Evolutionary conservation across 2,797 vertebrate species (phyloP).

Genomic region (Acipenser oxyrinchus): DNA sequence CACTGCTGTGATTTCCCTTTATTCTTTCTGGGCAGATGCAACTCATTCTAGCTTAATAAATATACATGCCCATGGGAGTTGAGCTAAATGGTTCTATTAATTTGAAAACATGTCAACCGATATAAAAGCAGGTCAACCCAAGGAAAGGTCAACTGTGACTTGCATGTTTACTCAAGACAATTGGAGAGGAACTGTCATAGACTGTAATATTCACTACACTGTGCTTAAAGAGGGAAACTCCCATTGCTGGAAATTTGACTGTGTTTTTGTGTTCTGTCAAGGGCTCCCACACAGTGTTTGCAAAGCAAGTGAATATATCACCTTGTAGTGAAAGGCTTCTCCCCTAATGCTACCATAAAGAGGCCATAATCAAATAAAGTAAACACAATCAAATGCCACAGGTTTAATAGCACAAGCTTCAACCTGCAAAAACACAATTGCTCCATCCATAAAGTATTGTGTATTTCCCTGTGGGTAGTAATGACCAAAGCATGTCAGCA

Average conservation of each 20-base stretch:
- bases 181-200: conserved; percentile 52
- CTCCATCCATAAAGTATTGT: too few species aligned
- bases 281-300: conserved; percentile 13
- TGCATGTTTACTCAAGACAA: conserved; percentile 69
- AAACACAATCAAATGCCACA: too few species aligned
- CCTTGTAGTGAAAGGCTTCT: conserved; percentile 24
- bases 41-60: conserved; percentile 77
- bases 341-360: conserved; percentile 20
- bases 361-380: background rate
- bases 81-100: conserved; percentile 76
- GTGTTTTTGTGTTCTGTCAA: conserved; percentile 39
- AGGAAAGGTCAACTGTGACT: conserved; percentile 75
- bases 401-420: too few species aligned
- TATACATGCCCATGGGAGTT: conserved; percentile 61
- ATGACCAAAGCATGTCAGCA: too few species aligned
- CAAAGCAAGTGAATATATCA: background rate
- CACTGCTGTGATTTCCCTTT: conserved; percentile 55
- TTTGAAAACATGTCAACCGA: conserved; percentile 78
- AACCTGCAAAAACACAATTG: too few species aligned
- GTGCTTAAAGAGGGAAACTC: conserved; percentile 50
- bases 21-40: conserved; percentile 69
- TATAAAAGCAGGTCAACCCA: conserved; percentile 74
- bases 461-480: too few species aligned
- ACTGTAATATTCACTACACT: conserved; percentile 59
- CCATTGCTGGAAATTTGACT: conserved; percentile 44